These are phyloP conservation scores for Liodrosophila aerea DNA, from an alignment of 2,888 invertebrate genomes.

Conservation along the genomic window DNA sequence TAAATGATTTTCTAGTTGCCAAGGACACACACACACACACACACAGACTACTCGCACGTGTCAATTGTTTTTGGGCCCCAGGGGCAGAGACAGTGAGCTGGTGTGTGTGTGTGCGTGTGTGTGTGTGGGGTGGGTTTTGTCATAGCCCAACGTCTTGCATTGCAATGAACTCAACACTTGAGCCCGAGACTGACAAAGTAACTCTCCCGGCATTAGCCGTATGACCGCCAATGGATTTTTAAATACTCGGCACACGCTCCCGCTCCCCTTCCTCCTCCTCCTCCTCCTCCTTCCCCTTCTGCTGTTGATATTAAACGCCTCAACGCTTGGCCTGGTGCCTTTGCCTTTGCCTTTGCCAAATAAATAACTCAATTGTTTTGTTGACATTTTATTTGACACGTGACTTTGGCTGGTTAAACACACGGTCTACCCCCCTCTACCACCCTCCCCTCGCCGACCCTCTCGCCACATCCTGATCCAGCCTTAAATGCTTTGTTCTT, in stretches of 20 bases:
- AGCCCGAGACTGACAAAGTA: constrained; percentile 72
- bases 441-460: background rate
- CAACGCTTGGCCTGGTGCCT: constrained; percentile 30
- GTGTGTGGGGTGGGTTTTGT: constrained; percentile 19
- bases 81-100: constrained; percentile 25
- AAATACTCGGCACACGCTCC: constrained; percentile 69
- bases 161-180: constrained; percentile 74
- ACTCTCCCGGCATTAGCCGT: constrained; percentile 68
- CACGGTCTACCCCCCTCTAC: constrained; percentile 14
- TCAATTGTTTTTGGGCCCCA: constrained; percentile 68
- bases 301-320: constrained; percentile 64
- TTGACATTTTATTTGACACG: constrained; percentile 82
- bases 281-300: background rate
- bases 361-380: constrained; percentile 82
- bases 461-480: background rate
- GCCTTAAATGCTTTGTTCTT: constrained; percentile 73
- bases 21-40: constrained; percentile 33
- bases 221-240: constrained; percentile 78
- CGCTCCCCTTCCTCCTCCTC: background rate
- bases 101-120: constrained; percentile 11
- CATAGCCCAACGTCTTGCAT: constrained; percentile 60
- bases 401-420: constrained; percentile 79
- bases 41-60: constrained; percentile 68
- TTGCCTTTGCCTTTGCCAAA: constrained; percentile 54
- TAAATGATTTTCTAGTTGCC: constrained; percentile 81